Evolutionary conservation across 2,113 vertebrate genomes (phyloP).

Genomic region (Furnarius figulus): DNA sequence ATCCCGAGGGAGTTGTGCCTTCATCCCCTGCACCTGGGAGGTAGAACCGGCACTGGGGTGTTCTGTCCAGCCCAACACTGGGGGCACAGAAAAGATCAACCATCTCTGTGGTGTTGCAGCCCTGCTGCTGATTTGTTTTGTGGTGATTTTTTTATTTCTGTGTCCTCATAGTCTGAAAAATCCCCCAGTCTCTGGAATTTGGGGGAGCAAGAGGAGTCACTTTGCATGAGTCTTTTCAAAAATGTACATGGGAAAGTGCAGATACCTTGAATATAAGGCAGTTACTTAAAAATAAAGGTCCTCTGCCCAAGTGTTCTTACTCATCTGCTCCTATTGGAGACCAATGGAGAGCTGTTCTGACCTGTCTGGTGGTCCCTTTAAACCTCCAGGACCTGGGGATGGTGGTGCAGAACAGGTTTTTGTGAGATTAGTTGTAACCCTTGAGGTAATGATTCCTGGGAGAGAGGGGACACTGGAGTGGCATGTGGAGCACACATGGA

Average conservation of each 20-base stretch:
- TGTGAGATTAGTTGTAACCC: not conserved
- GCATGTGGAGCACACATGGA: not conserved
- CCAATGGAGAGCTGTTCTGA: not conserved
- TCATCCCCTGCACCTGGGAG: not conserved
- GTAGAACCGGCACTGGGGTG: not conserved
- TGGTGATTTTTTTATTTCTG: not conserved
- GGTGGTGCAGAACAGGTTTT: not conserved
- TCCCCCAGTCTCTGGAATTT: not conserved
- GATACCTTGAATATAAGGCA: not conserved
- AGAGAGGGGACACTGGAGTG: not conserved
- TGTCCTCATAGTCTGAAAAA: not conserved
- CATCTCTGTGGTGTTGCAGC: fast-evolving
- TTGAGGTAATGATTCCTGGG: not conserved
- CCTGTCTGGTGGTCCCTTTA: not conserved
- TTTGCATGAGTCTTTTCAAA: not conserved
- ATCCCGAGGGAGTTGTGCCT: not conserved
- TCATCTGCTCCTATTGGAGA: not conserved
- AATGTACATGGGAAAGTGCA: not conserved
- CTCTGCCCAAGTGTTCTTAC: not conserved
- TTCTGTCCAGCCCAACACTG: not conserved
- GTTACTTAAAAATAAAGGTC: not conserved
- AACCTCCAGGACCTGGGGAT: not conserved
- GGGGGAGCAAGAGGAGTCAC: not conserved
- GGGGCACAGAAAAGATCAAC: fast-evolving
- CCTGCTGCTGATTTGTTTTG: not conserved